Evolutionary conservation across 2,888 invertebrate species (phyloP), one percentile per base, ranked within the genome.

Genomic region (Mesodorylaimus sp.): DNA sequence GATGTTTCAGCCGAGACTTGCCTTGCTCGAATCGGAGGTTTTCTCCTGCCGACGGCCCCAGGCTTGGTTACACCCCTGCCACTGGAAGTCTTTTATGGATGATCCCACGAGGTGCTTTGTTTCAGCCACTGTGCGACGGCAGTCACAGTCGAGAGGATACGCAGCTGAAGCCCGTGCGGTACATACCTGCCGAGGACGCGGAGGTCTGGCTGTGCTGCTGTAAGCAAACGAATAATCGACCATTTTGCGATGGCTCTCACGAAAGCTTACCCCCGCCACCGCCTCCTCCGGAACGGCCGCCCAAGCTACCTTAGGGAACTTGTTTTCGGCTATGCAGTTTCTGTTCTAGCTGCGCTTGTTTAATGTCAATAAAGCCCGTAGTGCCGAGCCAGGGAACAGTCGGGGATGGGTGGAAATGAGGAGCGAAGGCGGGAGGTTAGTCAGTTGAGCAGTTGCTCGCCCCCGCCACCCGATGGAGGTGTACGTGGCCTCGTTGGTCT

Each of bases 161-260:
- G 32, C 77, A 75, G 52, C 74, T 79, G 43, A 78, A 77, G 53
- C 95, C 95, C 0, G 70, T 89, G 7, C 71, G 74, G 52, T 91
- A 91, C 64, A 72, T 74, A 57, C 87, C 91, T 1, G 77, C 79
- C 46, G 81, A 88, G 70, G 80, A 81, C 0, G 85, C 84, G 60
- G 83, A 86, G 21, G 88, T 87, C 66, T 89, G 87, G 83, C 71
- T 97, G n/a, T 97, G 97, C 67, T 87, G 87, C 66, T 97, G 97
- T 66, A 97, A 97, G 69, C 91, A 91, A 65, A 88, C 91, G 1
- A 76, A 76, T 45, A 82, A 84, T 58, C 75, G 86, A 56, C 97
- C 97, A 1, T 93, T 91, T 68, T 97, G 95, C 71, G 97, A 97
- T 72, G 93, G 93, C 10, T 79, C 86, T 10, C 95, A 95, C 68